These are phyloP conservation scores for Anguilla megastoma DNA, from an alignment of 2,797 vertebrate genomes.

Conservation along the genomic window DNA sequence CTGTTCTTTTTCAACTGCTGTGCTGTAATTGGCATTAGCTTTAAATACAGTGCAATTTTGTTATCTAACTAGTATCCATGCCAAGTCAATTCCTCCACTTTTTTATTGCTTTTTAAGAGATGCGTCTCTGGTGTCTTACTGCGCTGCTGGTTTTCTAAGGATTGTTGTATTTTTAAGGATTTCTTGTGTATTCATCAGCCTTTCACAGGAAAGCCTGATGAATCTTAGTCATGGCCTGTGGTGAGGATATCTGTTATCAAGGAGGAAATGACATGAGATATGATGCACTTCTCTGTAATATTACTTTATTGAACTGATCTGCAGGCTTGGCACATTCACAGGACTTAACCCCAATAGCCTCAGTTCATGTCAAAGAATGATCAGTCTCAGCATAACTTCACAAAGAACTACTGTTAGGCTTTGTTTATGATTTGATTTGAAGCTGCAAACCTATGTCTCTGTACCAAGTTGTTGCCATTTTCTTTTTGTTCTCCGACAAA, in stretches of 20 bases:
- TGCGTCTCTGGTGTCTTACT: no score
- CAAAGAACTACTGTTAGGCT: neutral
- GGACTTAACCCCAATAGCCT: neutral
- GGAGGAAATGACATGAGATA: slow-evolving; percentile 51
- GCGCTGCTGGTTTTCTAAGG: no score
- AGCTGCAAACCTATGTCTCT: neutral
- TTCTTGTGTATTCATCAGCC: slow-evolving; percentile 10
- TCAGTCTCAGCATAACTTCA: neutral
- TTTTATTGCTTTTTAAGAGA: no score
- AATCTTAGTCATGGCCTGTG: slow-evolving; percentile 44
- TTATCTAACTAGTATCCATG: no score
- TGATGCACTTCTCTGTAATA: slow-evolving; percentile 48
- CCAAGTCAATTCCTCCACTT: no score
- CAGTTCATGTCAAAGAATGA: no score
- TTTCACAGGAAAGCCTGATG: slow-evolving; percentile 53
- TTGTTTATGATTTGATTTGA: neutral
- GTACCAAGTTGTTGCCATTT: slow-evolving; percentile 6
- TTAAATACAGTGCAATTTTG: no score
- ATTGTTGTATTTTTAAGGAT: no score
- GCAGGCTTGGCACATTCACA: neutral
- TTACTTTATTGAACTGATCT: slow-evolving; percentile 36
- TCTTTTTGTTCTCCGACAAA: neutral
- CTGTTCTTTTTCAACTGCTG: no score
- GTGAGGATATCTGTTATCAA: slow-evolving; percentile 39
- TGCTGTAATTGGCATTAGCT: no score